Base-by-base conservation (phyloP, 2,113 vertebrate species). In the Calyptomena viridis region DNA sequence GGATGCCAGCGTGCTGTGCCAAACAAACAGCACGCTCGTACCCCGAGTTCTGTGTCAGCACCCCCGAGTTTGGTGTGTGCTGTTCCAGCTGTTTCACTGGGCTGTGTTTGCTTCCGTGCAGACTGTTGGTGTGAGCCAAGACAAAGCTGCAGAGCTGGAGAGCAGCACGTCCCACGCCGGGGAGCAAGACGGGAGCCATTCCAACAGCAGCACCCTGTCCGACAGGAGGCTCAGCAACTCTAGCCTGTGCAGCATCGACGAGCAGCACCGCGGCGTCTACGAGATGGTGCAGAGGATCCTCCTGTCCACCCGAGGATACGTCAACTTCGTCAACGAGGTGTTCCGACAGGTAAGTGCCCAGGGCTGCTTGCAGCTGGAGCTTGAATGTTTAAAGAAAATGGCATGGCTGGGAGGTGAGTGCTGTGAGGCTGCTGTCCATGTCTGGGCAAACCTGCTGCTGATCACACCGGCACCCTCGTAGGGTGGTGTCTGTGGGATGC, bases 321-420 rank as follows among this genome's bases (percentile, higher is more conserved):
- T 99, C 81, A 99, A 99, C 96, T 99, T 99, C 39, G 99, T 99
- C 96, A 99, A 99, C 12, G 99, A 99, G 97, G 98, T 99, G 88
- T 99, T 99, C 97, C 98, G 98, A 42, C 99, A 99, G 98, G 99
- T 99, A 46, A 33, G 97, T 59, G 27, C 55, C 67, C 2, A 0
- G 3, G 0, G 35, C 66, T 3, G 11, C 75, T 12, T 0, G 7
- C 30, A 7, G 14, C 31, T 11, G 6, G 2, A 5, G 3, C 0
- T 11, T 14, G 6, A 2, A 3, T 7, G 23, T 11, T 27, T 6
- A 11, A 11, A 15, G 56, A 49, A 39, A 37, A 2, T 1, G 4
- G 3, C 5, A 3, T 4, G 37, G 13, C 49, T 60, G 11, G 20
- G 53, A 27, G 75, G 3, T 62, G 53, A 44, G 7, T 9, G 5